Base-by-base conservation (phyloP, 2,797 vertebrate species). In the Halcyon chelicuti region DNA sequence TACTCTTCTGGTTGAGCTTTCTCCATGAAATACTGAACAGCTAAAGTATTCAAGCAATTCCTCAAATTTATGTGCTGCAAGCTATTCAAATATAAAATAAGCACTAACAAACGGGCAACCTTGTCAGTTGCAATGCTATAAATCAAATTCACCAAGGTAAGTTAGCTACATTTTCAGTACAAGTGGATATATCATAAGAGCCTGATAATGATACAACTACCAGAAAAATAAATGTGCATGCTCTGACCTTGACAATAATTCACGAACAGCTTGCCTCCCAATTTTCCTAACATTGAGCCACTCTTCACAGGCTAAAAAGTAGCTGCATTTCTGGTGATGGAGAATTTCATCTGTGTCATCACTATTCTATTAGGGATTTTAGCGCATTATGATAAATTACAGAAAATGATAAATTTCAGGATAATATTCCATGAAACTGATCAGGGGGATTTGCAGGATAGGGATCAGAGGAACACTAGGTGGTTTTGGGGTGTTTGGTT, bases 101-200 rank as follows among this genome's bases (percentile, higher is more conserved):
- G 97, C 92, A 97, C 97, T 97, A 98, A 98, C 97, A 98, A 98
- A 98, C 14, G 72, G 94, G 96, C 96, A 98, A 97, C 97, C 98
- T 98, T 98, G 98, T 98, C 98, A 95, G 96, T 63, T 91, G 92
- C 92, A 97, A 96, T 94, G 88, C 79, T 96, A 98, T 98, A 98
- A 98, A 98, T 98, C 98, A 98, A 97, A 97, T 94, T 96, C 96
- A 94, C 97, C 97, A 98, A 98, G 97, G 97, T 98, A 98, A 98
- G 97, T 97, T 97, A 98, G 97, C 96, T 96, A 92, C 96, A 97
- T 97, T 98, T 98, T 94, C 95, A 93, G 70, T 93, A 94, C 95
- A 94, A 96, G 75, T 96, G 96, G 94, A 98, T 98, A 96, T 98
- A 98, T 98, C 98, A 97, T 98, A 94, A 97, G 91, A 95, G 90